Conservation (phyloP, 2,888 invertebrate species). For the Malthinus flaveolus region DNA sequence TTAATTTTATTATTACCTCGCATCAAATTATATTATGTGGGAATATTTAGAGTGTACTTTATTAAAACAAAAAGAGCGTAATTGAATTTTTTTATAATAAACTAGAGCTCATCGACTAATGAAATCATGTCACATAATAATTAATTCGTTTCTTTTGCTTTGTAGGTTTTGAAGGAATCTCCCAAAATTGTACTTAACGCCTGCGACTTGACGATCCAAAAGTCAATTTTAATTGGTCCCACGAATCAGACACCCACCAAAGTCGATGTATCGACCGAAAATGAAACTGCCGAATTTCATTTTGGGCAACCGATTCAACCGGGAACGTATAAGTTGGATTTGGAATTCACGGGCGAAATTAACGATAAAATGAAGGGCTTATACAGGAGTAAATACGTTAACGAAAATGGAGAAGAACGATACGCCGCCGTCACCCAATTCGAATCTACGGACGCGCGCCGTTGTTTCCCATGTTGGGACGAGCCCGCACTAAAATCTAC, state of each 20-base stretch:
- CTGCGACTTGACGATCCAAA: conserved; percentile 71
- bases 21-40: too few relatives aligned
- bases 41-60: not conserved
- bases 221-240: conserved; percentile 60
- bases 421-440: conserved; percentile 91
- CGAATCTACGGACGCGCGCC: conserved; percentile 84
- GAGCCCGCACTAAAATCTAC: conserved; percentile 95
- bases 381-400: conserved; percentile 84
- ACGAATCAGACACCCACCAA: conserved; percentile 50
- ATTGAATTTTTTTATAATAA: conserved; percentile 4
- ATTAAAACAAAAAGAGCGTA: not conserved
- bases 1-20: too few relatives aligned
- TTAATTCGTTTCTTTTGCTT: conserved; percentile 29
- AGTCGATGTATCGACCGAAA: conserved; percentile 54
- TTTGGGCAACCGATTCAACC: conserved; percentile 64
- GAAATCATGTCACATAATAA: not conserved
- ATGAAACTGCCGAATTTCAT: conserved; percentile 71
- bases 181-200: conserved; percentile 75
- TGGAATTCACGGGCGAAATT: conserved; percentile 81
- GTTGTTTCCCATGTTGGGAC: conserved; percentile 97
- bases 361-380: conserved; percentile 89
- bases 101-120: not conserved
- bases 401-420: conserved; percentile 72
- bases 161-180: conserved; percentile 68
- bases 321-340: conserved; percentile 62